Evolutionary conservation across 2,888 invertebrate species (phyloP).

Genomic region (Quadriops clusia): DNA sequence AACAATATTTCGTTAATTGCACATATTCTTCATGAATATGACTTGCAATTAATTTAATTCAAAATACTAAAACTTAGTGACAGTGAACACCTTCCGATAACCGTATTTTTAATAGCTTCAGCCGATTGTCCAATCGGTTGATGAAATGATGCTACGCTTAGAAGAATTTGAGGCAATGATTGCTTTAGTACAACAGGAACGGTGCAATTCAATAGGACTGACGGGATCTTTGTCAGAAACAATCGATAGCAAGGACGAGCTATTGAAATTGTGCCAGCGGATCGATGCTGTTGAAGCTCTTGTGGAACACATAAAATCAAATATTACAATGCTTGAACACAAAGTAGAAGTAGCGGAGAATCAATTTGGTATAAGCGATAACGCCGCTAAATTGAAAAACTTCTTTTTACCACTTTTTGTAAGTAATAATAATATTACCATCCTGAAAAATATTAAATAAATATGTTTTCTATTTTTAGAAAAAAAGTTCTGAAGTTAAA

Average conservation of each 20-base stretch:
- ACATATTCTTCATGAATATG: neutral
- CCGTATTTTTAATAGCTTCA: conserved; percentile 17
- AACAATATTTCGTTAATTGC: neutral
- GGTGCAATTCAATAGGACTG: conserved; percentile 36
- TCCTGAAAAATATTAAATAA: neutral
- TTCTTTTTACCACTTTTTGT: conserved; percentile 48
- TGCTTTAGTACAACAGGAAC: conserved; percentile 40
- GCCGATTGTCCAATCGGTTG: conserved; percentile 49
- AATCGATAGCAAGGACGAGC: conserved; percentile 40
- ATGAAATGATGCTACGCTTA: conserved; percentile 53
- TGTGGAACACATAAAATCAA: conserved; percentile 42
- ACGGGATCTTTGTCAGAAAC: conserved; percentile 41
- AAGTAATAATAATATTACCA: conserved; percentile 14
- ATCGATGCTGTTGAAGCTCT: conserved; percentile 44
- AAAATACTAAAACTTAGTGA: neutral
- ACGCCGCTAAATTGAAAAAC: conserved; percentile 40
- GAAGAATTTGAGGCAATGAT: conserved; percentile 54
- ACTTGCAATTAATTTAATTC: neutral
- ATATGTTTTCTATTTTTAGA: conserved; percentile 12
- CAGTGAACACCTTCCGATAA: conserved; percentile 1
- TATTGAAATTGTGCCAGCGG: conserved; percentile 42
- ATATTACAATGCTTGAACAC: conserved; percentile 42
- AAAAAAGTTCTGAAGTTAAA: conserved; percentile 11
- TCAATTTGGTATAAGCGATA: conserved; percentile 47
- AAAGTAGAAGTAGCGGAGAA: conserved; percentile 48